These are phyloP conservation scores for Etia nguti DNA, from an alignment of 2,113 vertebrate genomes.

Conservation along the genomic window DNA sequence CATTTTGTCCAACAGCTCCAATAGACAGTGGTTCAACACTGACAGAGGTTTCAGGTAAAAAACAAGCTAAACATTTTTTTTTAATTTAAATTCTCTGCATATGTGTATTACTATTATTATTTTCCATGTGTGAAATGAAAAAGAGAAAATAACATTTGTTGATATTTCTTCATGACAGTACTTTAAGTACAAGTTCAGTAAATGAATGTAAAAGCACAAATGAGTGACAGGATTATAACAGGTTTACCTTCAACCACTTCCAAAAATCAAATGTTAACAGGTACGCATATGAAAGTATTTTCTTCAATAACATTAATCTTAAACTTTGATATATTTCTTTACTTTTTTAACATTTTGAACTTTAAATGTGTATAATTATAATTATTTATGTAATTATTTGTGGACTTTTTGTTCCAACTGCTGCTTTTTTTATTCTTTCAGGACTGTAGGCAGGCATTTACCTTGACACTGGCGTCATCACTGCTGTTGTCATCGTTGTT, in stretches of 20 bases:
- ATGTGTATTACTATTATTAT: neutral
- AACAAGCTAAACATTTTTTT: neutral
- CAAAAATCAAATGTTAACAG: neutral
- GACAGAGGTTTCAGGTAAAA: neutral
- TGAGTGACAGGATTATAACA: neutral
- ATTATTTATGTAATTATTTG: neutral
- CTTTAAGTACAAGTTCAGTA: neutral
- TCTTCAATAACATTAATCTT: neutral
- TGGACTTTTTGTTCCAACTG: fast-evolving
- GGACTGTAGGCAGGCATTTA: neutral
- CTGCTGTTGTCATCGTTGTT: neutral
- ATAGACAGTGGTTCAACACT: neutral
- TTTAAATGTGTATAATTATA: neutral
- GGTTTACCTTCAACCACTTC: fast-evolving
- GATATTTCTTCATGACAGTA: neutral
- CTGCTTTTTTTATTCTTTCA: neutral
- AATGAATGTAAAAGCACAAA: neutral
- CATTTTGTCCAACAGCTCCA: neutral
- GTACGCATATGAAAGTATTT: neutral
- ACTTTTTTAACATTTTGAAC: neutral
- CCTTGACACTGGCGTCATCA: neutral
- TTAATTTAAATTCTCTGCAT: neutral
- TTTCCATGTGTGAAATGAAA: neutral
- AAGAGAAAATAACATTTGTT: fast-evolving
- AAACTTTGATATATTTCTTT: neutral